Percentiles rank a stretch among this genome's conserved stretches.
phyloP scores from a whole-genome alignment of 1,140 invertebrate species.

The silkworm (Bombyx mori) region ASM3026992v2 NC_085122.1:6044001-6044500 shows the following conservation, averaged over 20 bases:
- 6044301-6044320: too few relatives aligned
- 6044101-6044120: slow-evolving; percentile 87
- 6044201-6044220: slow-evolving; percentile 9
- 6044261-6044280: slow-evolving; percentile 1
- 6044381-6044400: too few relatives aligned
- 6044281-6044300: too few relatives aligned
- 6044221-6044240: slow-evolving; percentile 49
- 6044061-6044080: slow-evolving; percentile 87
- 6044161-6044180: slow-evolving; percentile 29
- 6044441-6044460: too few relatives aligned
- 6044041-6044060: slow-evolving; percentile 89
- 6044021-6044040: slow-evolving; percentile 75
- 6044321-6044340: too few relatives aligned
- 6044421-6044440: too few relatives aligned
- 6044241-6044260: slow-evolving; percentile 16
- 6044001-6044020: slow-evolving; percentile 74
- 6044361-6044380: too few relatives aligned
- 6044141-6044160: slow-evolving; percentile 39
- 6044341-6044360: too few relatives aligned
- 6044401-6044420: too few relatives aligned
- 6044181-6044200: slow-evolving; percentile 55
- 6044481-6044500: too few relatives aligned
- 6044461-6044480: too few relatives aligned
- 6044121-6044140: slow-evolving; percentile 78
- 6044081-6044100: slow-evolving; percentile 92